Evolutionary conservation across 2,797 vertebrate genomes (phyloP), one percentile per base, ranked within the genome.

Genomic region (Pangasius sanitwongsei): DNA sequence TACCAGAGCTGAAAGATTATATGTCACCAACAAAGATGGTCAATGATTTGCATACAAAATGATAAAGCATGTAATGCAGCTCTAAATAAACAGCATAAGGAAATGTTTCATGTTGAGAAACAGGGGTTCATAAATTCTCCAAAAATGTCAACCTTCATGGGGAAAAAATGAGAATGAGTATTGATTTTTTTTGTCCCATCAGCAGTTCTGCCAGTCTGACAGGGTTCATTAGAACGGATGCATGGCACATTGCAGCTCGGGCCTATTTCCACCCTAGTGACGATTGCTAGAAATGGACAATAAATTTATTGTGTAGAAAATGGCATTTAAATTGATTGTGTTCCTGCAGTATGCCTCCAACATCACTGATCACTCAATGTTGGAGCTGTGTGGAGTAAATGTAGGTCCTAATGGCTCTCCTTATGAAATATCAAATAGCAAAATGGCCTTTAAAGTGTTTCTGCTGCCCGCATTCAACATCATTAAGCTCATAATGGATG

Each of bases 401-500:
- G 28, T 50, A 20, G 72, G 15, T 65, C 28, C 20, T 86, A 57
- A 34, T 72, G 65, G 12, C 20, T 86, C 37, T 6, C 55, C 5
- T 28, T 77, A n/a, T 63, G 12, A 63, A 86, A 74, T 37, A 41
- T 55, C 84, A 59, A 57, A 74, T 59, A 57, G 12, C 37, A 37
- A 55, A 72, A 72, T 59, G 12, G 48, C 67, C 69, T 59, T 57
- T 59, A 86, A 86, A 34, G 69, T 57, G 50, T 65, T 65, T 48
- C 13, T 28, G 13, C 18, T 57, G 20, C 34, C 11, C 8, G 69
- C 84, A 55, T 41, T 86, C 50, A 6, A 28, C 69, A 57, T 55
- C 34, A 25, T 74, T 59, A 86, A 74, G 53, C 69, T 28, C 34
- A 7, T 85, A 59, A 85, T 89, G 34, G 86, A 31, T 31, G 59